Base-by-base conservation (phyloP, 2,113 vertebrate species). In the Sander lucioperca region DNA sequence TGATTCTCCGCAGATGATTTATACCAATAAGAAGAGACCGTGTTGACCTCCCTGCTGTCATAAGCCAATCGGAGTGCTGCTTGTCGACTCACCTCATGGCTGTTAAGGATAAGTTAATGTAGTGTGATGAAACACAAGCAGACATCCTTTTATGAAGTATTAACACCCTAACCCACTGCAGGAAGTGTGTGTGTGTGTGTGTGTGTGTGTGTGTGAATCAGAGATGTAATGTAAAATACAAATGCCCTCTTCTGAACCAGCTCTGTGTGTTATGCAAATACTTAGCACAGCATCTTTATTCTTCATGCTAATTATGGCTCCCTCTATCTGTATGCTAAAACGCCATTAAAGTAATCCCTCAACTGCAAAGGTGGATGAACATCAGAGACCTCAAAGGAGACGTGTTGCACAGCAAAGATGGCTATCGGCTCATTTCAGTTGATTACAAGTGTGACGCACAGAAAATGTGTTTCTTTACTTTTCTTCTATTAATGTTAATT, bases 71-170 rank as follows among this genome's bases (percentile, higher is more conserved):
- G 77, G 64, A 57, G 45, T 23, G 45, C 69, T 48, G 71, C 79
- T 73, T 51, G 61, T 57, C 21, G 58, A 14, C 74, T 69, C 66
- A 84, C 71, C 89, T 84, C n/a, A 21, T 50, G 66, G 63, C 81
- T 51, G 61, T 84, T 87, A 76, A 85, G 67, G 67, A 79, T 86
- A 85, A 77, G 76, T 85, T 80, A 84, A 86, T 89, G 78, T 53
- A 88, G 77, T 50, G 67, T 70, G 83, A 83, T 76, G 64, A 89
- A 80, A 89, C 65, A 76, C 62, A 45, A 19, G 39, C 80, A 82
- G 74, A 80, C 67, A 62, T 64, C 63, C 77, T 79, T 89, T 91
- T 88, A 86, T 87, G 73, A 86, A 85, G 85, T 51, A 86, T 87
- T 89, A 87, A 86, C 89, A 88, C 71, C 48, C n/a, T 81, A 85